These are phyloP conservation scores for Cyphomyrmex costatus DNA, from an alignment of 1,140 invertebrate species.

Conservation along the genomic window DNA sequence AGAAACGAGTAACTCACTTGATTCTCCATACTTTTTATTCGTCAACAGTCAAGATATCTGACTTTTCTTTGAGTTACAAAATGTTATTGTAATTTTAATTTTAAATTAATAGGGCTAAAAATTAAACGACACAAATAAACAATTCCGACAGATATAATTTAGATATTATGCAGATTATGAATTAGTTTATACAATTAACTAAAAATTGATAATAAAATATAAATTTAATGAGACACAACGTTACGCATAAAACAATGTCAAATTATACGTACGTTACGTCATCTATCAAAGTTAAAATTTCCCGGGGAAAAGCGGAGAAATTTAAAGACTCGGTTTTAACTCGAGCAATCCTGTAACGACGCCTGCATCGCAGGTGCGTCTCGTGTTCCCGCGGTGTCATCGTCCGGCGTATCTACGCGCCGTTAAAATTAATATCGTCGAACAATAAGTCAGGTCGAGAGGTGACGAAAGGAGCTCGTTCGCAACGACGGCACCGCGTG, in stretches of 20 bases:
- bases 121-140: neutral
- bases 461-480: conserved; percentile 53
- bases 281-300: neutral
- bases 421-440: conserved; percentile 68
- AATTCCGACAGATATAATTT: neutral
- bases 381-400: conserved; percentile 69
- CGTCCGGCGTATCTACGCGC: conserved; percentile 44
- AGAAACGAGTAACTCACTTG: neutral
- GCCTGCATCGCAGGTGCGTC: conserved; percentile 42
- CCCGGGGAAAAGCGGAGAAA: neutral
- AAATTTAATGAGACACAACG: neutral
- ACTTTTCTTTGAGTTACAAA: neutral
- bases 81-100: neutral
- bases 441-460: conserved; percentile 70
- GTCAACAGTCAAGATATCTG: neutral
- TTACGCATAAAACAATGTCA: neutral
- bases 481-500: conserved; percentile 46
- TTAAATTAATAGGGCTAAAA: neutral
- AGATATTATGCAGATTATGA: neutral
- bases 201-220: neutral
- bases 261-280: neutral
- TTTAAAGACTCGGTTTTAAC: conserved; percentile 17
- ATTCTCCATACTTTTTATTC: conserved; percentile 1
- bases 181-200: neutral
- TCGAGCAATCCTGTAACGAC: neutral